Evolutionary conservation across 2,797 vertebrate genomes (phyloP).

Genomic region (Macroramphosus scolopax): DNA sequence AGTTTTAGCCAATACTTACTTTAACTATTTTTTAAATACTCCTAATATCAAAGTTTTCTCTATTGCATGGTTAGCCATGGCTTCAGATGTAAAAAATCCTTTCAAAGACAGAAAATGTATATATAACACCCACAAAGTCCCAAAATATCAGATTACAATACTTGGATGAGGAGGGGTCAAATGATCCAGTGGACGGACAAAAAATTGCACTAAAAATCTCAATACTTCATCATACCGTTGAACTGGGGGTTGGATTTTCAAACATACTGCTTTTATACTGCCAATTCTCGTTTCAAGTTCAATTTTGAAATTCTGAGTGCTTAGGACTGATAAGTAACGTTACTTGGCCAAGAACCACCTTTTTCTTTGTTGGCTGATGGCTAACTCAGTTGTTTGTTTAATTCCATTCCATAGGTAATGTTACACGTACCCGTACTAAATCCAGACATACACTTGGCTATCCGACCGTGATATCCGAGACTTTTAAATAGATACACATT

Average conservation of each 20-base stretch:
- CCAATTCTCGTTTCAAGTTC: too few relatives aligned
- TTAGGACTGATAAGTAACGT: constrained; percentile 5
- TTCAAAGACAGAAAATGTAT: constrained; percentile 1
- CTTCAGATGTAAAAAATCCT: constrained; percentile 1
- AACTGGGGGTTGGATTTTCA: too few relatives aligned
- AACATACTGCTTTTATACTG: too few relatives aligned
- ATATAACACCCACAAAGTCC: constrained; percentile 2
- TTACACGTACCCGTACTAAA: too few relatives aligned
- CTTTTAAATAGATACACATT: neutral
- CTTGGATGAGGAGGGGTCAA: constrained; percentile 9
- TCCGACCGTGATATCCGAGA: neutral
- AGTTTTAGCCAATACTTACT: too few relatives aligned
- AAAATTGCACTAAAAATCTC: too few relatives aligned
- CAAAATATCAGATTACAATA: constrained; percentile 18
- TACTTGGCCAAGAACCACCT: constrained; percentile 28
- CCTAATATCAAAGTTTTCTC: too few relatives aligned
- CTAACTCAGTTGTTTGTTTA: constrained; percentile 7
- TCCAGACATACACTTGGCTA: too few relatives aligned
- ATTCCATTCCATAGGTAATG: too few relatives aligned
- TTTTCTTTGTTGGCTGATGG: constrained; percentile 62
- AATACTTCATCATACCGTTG: too few relatives aligned
- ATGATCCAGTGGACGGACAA: constrained; percentile 16
- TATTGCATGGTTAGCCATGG: neutral
- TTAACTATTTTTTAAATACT: too few relatives aligned
- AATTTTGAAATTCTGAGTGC: too few relatives aligned